phyloP scores from a whole-genome alignment of 2,797 vertebrate genomes.

The Microcaecilia unicolor region DNA sequence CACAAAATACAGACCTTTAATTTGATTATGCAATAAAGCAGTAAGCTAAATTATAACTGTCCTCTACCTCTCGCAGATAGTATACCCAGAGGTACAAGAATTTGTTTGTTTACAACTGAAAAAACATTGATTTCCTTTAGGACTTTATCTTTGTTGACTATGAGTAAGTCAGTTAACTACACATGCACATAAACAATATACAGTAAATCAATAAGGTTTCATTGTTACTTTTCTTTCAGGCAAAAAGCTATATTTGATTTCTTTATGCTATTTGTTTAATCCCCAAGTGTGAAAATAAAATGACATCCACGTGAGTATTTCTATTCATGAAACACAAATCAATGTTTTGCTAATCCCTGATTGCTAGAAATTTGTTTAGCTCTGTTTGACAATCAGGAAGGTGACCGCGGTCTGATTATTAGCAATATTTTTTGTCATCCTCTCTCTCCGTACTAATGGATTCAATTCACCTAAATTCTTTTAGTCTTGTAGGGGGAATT shows the following conservation, averaged over 20 bases:
- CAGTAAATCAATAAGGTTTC: not conserved
- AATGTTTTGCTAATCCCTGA: not conserved
- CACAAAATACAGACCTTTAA: too few species aligned
- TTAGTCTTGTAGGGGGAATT: too few species aligned
- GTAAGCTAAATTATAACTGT: constrained; percentile 16
- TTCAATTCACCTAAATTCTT: too few species aligned
- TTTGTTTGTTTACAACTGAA: constrained; percentile 8
- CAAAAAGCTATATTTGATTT: constrained; percentile 3
- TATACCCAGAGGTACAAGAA: constrained; percentile 1
- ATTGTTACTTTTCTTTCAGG: constrained; percentile 1
- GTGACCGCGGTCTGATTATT: too few species aligned
- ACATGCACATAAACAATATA: not conserved
- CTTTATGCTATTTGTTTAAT: not conserved
- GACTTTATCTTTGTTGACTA: constrained; percentile 8
- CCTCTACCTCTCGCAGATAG: constrained; percentile 19
- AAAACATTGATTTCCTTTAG: constrained; percentile 35
- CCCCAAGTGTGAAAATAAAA: not conserved
- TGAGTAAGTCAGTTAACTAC: constrained; percentile 13
- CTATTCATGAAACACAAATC: not conserved
- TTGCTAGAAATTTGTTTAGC: too few species aligned
- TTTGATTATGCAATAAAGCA: constrained; percentile 15
- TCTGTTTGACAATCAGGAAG: too few species aligned
- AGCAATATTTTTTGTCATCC: too few species aligned
- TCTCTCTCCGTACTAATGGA: too few species aligned
- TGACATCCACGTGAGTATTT: not conserved